A percentile compares a stretch with the other conserved stretches of the same genome.
phyloP scores from a whole-genome alignment of 2,113 vertebrate species.

The Nothobranchius kuhntae region DNA sequence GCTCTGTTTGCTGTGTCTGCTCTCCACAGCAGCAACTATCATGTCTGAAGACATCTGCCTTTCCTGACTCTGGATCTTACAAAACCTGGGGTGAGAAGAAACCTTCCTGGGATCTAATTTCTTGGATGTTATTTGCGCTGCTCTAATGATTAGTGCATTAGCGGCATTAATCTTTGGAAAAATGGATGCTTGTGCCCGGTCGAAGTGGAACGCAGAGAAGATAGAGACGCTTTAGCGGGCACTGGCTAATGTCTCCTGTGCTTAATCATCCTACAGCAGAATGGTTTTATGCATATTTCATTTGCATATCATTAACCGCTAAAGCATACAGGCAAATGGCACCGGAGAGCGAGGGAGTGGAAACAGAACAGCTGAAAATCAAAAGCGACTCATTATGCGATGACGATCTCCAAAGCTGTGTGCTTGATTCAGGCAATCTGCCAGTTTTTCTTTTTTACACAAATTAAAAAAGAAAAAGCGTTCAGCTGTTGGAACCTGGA shows the following conservation, averaged over 20 bases:
- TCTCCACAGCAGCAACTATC: constrained; percentile 69
- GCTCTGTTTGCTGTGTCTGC: constrained; percentile 67
- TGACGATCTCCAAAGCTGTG: constrained; percentile 78
- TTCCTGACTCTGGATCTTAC: constrained; percentile 79
- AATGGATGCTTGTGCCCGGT: constrained; percentile 65
- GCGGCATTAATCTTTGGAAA: constrained; percentile 71
- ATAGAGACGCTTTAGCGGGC: constrained; percentile 81
- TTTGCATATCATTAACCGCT: constrained; percentile 99
- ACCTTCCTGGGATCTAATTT: constrained; percentile 76
- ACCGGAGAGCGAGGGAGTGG: constrained; percentile 81
- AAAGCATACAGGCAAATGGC: constrained; percentile 82
- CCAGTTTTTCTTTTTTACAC: constrained; percentile 79
- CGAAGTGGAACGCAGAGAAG: constrained; percentile 77
- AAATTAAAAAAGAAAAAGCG: constrained; percentile 71
- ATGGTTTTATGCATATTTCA: constrained; percentile 99
- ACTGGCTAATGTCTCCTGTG: constrained; percentile 94
- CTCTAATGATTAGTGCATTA: constrained; percentile 74
- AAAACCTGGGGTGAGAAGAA: constrained; percentile 72
- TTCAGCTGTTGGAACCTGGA: constrained; percentile 71
- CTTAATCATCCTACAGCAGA: constrained; percentile 99
- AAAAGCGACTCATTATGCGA: constrained; percentile 77
- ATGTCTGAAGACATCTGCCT: constrained; percentile 73
- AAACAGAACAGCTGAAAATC: constrained; percentile 86
- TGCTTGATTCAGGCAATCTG: constrained; percentile 71
- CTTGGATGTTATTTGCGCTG: constrained; percentile 78